Evolutionary conservation across 2,113 vertebrate species (phyloP).

Genomic region (Cettia cetti): DNA sequence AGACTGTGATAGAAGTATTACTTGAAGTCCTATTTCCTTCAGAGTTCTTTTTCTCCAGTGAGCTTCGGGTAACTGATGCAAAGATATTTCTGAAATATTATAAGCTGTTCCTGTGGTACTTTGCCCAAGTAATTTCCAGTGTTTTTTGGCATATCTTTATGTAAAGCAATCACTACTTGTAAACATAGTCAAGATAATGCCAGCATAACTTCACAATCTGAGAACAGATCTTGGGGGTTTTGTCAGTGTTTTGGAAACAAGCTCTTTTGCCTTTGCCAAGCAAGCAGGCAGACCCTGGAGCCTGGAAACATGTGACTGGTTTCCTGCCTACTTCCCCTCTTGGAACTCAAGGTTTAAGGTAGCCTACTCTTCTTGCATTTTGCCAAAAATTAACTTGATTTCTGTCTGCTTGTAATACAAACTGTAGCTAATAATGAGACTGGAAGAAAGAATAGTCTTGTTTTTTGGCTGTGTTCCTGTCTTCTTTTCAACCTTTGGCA

Average conservation of each 20-base stretch:
- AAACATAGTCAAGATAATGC: constrained; percentile 42
- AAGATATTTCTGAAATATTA: not conserved
- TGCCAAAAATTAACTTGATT: not conserved
- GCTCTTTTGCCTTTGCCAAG: not conserved
- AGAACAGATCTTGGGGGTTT: not conserved
- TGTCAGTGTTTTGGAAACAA: constrained; percentile 48
- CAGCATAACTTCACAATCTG: not conserved
- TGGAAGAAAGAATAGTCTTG: not conserved
- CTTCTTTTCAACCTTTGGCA: not conserved
- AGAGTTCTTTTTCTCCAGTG: not conserved
- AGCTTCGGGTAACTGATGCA: not conserved
- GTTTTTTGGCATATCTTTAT: not conserved
- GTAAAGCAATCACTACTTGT: not conserved
- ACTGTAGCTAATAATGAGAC: not conserved
- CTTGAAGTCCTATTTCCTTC: not conserved
- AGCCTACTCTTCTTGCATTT: not conserved
- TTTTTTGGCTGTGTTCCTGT: not conserved
- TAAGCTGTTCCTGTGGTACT: not conserved
- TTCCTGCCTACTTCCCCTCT: not conserved
- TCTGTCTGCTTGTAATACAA: not conserved
- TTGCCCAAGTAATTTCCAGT: constrained; percentile 15
- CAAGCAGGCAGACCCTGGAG: not conserved
- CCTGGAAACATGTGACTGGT: not conserved
- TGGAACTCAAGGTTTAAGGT: not conserved
- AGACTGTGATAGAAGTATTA: not conserved